These are phyloP conservation scores for Hephaestus fuliginosus DNA, from an alignment of 2,797 vertebrate genomes.

Conservation along the genomic window DNA sequence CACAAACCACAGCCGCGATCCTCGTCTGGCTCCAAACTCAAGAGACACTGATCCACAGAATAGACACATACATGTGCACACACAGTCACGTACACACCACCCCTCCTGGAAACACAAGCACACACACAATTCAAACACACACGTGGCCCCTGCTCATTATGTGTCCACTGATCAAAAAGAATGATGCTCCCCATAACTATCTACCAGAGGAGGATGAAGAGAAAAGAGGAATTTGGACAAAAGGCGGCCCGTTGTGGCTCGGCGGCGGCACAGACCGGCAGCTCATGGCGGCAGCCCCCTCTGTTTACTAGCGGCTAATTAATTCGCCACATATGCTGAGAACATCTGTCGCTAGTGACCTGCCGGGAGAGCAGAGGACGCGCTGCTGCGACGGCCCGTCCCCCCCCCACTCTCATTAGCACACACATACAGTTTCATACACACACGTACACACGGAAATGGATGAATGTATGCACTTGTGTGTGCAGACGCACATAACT, in stretches of 20 bases:
- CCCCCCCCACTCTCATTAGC: conserved; percentile 77
- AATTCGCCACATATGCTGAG: conserved; percentile 99
- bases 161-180: conserved; percentile 94
- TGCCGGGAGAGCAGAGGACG: conserved; percentile 95
- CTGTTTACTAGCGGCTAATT: conserved; percentile 99
- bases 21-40: conserved; percentile 60
- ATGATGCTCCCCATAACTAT: conserved; percentile 93
- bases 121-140: conserved; percentile 62
- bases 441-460: conserved; percentile 43
- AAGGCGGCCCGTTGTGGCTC: conserved; percentile 82
- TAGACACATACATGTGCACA: conserved; percentile 28
- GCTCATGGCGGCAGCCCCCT: conserved; percentile 92
- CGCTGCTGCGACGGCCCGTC: conserved; percentile 92
- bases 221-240: conserved; percentile 94
- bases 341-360: conserved; percentile 99
- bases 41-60: conserved; percentile 52
- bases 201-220: conserved; percentile 76
- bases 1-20: conserved; percentile 16
- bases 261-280: conserved; percentile 77
- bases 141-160: conserved; percentile 67
- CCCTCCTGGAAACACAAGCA: conserved; percentile 48
- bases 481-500: conserved; percentile 60
- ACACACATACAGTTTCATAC: conserved; percentile 62
- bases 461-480: conserved; percentile 82
- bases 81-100: conserved; percentile 33